phyloP scores from a whole-genome alignment of 2,888 invertebrate species.

The Andricus curvator region DNA sequence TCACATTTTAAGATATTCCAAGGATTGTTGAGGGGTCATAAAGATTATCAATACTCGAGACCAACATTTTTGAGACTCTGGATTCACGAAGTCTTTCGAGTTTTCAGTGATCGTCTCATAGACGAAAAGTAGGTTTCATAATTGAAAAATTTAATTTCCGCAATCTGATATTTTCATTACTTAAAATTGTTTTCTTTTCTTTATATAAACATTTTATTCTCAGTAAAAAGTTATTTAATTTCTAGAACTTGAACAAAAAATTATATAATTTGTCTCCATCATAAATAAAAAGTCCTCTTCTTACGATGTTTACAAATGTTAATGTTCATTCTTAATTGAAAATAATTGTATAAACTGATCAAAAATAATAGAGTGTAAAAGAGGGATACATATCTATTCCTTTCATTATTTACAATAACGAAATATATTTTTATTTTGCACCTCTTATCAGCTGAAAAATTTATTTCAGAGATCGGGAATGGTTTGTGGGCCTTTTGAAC shows the following conservation, averaged over 20 bases:
- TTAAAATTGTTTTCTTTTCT: background rate
- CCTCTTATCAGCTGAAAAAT: background rate
- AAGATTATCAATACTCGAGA: constrained; percentile 88
- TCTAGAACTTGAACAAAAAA: no score
- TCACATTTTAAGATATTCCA: constrained; percentile 80
- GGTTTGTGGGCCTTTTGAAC: constrained; percentile 86
- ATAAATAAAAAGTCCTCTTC: no score
- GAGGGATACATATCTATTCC: no score
- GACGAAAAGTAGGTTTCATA: constrained; percentile 83
- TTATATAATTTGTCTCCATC: no score
- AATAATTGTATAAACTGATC: no score
- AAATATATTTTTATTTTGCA: background rate
- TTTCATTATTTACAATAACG: background rate
- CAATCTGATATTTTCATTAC: background rate
- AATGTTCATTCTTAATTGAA: rapidly evolving
- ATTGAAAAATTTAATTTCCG: background rate
- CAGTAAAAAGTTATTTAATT: no score
- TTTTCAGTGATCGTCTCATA: constrained; percentile 90
- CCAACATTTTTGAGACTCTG: constrained; percentile 87
- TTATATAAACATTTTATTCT: no score
- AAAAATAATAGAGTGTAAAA: no score
- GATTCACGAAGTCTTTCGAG: constrained; percentile 92
- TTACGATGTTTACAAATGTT: no score
- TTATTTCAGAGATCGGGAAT: constrained; percentile 84
- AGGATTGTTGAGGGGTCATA: constrained; percentile 88